Evolutionary conservation across 1,140 invertebrate genomes (phyloP), one percentile per base, ranked within the genome.

Genomic region (Listronotus bonariensis): DNA sequence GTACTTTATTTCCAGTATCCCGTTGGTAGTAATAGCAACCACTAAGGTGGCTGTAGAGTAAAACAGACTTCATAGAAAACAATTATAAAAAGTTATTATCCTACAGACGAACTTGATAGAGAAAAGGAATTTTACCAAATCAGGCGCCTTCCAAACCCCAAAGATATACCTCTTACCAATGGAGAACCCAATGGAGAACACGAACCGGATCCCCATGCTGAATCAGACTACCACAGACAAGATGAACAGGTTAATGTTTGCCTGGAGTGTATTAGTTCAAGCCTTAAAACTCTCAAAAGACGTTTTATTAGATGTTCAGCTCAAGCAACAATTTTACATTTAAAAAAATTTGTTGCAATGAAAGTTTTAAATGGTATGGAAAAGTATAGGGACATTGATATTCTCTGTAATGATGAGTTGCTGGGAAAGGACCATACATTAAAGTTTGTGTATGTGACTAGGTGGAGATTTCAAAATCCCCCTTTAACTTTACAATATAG

Each of bases 351-450:
- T 81, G 90, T 99, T 70, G 95, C 97, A 46, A 92, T 96, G 76
- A 97, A 98, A 82, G 88, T 98, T 58, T 86, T 96, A 68, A 94
- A 93, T 76, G 84, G 84, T 40, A 90, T 93, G 76, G 92, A 96
- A 58, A 94, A 94, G 80, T 98, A 98, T 85, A 90, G 92, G 84
- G 95, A 99, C 84, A 93, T 98, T 80, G 97, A 99, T 82, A 96
- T 99, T 76, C 84, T 98, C 76, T 99, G 97, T 82, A 98, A 99
- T 84, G 92, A 98, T 78, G 96, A 99, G 85, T 83, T 99, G 65
- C 81, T 99, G 77, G 97, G 97, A 41, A 98, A 98, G 81, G 97
- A 99, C 80, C 97, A 99, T 79, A 99, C 96, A 36, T 83, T 99
- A 55, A 98, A 99, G 81, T 99, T 99, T 83, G 96, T 99, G 34